A percentile compares a stretch with the other conserved stretches of the same genome.
Evolutionary conservation across 2,797 vertebrate genomes (phyloP).

Genomic region (Sebastes alutus): DNA sequence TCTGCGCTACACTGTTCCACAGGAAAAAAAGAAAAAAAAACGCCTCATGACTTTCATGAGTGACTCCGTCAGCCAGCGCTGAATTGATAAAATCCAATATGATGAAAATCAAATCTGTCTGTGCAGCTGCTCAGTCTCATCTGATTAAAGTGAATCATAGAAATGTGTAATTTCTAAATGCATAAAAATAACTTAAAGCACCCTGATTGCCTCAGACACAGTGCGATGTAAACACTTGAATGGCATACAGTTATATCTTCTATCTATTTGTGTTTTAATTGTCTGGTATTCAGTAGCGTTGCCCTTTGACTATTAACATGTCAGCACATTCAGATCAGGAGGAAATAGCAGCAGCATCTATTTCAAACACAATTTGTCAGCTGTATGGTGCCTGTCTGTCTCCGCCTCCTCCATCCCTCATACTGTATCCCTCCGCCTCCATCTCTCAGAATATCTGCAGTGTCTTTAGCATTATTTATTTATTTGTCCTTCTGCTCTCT

Average conservation of each 20-base stretch:
- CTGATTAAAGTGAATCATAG: not conserved
- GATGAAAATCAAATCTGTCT: constrained; percentile 6
- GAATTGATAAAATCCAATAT: constrained; percentile 8
- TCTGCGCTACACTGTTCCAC: constrained; percentile 5
- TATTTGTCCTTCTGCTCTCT: constrained; percentile 21
- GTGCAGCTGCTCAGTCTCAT: not conserved
- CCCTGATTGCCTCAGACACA: not conserved
- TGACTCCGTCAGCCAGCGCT: not conserved
- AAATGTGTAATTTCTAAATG: not conserved
- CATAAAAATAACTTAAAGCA: not conserved
- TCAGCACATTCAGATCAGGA: constrained; percentile 21
- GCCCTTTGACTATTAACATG: constrained; percentile 19
- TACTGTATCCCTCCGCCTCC: not conserved
- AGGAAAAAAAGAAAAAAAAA: not conserved
- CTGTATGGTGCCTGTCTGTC: constrained; percentile 35
- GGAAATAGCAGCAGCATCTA: constrained; percentile 33
- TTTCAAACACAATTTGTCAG: constrained; percentile 37
- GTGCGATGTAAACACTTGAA: not conserved
- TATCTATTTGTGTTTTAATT: not conserved
- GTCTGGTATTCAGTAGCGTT: not conserved
- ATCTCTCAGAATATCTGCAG: constrained; percentile 35
- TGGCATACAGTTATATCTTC: not conserved
- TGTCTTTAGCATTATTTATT: constrained; percentile 44
- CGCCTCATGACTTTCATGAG: constrained; percentile 27
- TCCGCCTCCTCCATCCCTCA: constrained; percentile 7